A percentile compares a stretch with the other conserved stretches of the same genome.
Evolutionary conservation across 1,140 invertebrate genomes (phyloP).

Genomic region (Meloidogyne chitwoodi): DNA sequence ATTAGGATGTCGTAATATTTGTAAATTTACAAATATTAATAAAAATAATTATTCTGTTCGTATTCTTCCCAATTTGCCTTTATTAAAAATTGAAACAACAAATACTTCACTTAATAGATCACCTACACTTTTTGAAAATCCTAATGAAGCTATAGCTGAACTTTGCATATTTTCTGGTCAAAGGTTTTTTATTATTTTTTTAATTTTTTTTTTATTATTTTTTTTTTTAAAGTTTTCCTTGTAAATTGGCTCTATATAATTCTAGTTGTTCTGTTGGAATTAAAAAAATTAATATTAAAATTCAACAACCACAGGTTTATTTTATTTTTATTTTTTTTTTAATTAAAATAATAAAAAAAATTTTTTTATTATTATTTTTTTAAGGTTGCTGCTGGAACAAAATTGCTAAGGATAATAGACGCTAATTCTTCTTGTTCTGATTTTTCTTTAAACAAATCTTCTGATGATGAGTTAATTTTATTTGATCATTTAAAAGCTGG

Average conservation of each 20-base stretch:
- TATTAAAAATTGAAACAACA: constrained; percentile 46
- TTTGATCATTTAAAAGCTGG: constrained; percentile 28
- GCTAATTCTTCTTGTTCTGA: background rate
- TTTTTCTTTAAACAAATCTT: background rate
- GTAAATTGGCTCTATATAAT: constrained; percentile 47
- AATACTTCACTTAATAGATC: constrained; percentile 38
- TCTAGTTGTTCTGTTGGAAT: constrained; percentile 40
- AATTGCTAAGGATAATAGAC: constrained; percentile 29
- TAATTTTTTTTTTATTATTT: background rate
- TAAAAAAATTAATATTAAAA: constrained; percentile 39
- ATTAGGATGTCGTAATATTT: constrained; percentile 53
- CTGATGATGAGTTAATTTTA: background rate
- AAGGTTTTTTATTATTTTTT: constrained; percentile 30
- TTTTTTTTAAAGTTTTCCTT: constrained; percentile 39
- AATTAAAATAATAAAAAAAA: background rate
- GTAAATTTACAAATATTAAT: constrained; percentile 19
- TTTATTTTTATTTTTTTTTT: background rate
- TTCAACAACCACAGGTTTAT: constrained; percentile 47
- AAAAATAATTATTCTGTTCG: constrained; percentile 25
- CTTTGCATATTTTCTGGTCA: constrained; percentile 54
- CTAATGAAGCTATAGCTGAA: constrained; percentile 46
- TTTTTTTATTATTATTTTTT: background rate
- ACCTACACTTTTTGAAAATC: constrained; percentile 39
- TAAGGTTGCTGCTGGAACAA: constrained; percentile 39
- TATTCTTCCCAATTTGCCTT: constrained; percentile 48